phyloP scores from a whole-genome alignment of 2,113 vertebrate species.

The Ornithorhynchus anatinus region DNA sequence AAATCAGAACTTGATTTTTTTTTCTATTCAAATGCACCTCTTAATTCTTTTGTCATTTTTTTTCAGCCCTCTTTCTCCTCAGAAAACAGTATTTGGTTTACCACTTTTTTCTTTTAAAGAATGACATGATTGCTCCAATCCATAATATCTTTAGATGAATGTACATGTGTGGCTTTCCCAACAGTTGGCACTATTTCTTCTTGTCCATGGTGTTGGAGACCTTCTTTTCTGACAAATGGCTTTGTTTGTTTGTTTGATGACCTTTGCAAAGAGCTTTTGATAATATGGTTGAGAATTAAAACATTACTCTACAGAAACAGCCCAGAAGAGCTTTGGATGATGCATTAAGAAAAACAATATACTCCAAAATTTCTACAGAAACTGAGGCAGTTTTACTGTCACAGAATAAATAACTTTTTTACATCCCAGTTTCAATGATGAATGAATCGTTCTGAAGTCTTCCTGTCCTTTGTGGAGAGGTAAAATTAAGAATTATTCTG shows the following conservation, averaged over 20 bases:
- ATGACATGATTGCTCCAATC: slow-evolving; percentile 2
- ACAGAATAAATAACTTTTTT: slow-evolving; percentile 19
- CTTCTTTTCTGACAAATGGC: background rate
- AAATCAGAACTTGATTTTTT: slow-evolving; percentile 27
- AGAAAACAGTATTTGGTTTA: too few relatives aligned
- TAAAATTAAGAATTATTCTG: slow-evolving; percentile 9
- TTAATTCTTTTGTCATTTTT: slow-evolving; percentile 49
- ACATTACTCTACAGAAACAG: slow-evolving; percentile 1
- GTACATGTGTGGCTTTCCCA: background rate
- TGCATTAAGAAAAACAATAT: slow-evolving; percentile 33
- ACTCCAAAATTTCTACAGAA: slow-evolving; percentile 25
- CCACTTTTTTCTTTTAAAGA: slow-evolving; percentile 29
- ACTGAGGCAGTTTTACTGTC: background rate
- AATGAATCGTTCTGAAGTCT: slow-evolving; percentile 17
- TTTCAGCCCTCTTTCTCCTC: background rate
- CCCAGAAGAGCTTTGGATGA: slow-evolving; percentile 11
- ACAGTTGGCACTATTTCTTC: too few relatives aligned
- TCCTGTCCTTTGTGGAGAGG: background rate
- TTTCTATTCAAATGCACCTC: slow-evolving; percentile 29
- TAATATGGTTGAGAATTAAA: slow-evolving; percentile 43
- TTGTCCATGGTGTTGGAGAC: slow-evolving; percentile 26
- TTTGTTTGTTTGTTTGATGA: slow-evolving; percentile 29
- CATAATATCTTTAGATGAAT: slow-evolving; percentile 13
- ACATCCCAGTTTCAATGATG: slow-evolving; percentile 3
- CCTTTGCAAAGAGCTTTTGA: slow-evolving; percentile 34